Evolutionary conservation across 2,888 invertebrate genomes (phyloP), one percentile per base, ranked within the genome.

Genomic region (Mesorhabditis belari): DNA sequence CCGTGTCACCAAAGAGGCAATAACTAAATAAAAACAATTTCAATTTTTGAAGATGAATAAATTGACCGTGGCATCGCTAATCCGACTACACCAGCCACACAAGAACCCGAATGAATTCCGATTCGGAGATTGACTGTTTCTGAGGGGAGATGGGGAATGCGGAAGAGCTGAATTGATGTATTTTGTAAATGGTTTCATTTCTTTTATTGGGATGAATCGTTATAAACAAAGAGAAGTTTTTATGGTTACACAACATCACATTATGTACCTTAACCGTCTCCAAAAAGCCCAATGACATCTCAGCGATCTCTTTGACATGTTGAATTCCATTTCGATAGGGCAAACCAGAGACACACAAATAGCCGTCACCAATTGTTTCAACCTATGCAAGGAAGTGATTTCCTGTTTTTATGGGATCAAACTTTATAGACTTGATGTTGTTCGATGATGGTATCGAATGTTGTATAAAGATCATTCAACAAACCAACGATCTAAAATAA

Each of bases 391-490:
- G 44, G 44, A 17, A 17, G n/a, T 35, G n/a, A 9, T n/a, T n/a
- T n/a, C n/a, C n/a, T n/a, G n/a, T n/a, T n/a, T n/a, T n/a, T n/a
- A n/a, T n/a, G n/a, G n/a, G n/a, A n/a, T 17, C n/a, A n/a, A n/a
- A n/a, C 77, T 62, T 77, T 77, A 62, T 77, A 77, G 50, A 74
- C 74, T 58, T 75, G 75, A 52, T 74, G 70, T 25, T 70, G 66
- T 25, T 75, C 77, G 49, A 77, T 77, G 55, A 76, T 70, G 1
- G 68, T 70, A 54, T 77, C 77, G 55, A 76, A 76, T 3, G 70
- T 72, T 0, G 79, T 73, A 69, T 79, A 79, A n/a, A 79, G 67
- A 55, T 75, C 73, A 64, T 79, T 79, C 27, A 79, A 69, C 5
- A 79, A 63, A 28, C 71, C 76, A 9, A 79, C 77, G 23, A 77